These are phyloP conservation scores for Berghia stephanieae DNA, from an alignment of 1,140 invertebrate genomes.

Conservation along the genomic window DNA sequence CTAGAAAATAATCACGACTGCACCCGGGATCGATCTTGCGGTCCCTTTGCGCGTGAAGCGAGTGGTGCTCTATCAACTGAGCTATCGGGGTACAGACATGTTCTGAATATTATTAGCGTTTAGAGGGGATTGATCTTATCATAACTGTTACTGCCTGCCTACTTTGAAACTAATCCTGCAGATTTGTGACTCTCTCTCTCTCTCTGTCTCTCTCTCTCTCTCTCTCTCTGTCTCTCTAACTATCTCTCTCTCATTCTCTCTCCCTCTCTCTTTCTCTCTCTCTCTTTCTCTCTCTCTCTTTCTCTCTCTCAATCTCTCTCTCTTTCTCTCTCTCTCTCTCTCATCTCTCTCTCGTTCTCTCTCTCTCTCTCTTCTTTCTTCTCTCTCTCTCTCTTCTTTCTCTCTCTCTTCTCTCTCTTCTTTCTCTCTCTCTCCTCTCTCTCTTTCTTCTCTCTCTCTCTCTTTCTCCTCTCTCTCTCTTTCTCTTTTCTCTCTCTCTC, in stretches of 20 bases:
- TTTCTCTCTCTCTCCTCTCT: slow-evolving; percentile 12
- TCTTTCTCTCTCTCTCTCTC: slow-evolving; percentile 14
- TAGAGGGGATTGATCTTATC: too few species aligned
- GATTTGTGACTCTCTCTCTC: too few species aligned
- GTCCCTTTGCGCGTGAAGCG: too few species aligned
- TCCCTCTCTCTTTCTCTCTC: background rate
- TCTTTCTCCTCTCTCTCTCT: background rate
- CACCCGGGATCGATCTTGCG: too few species aligned
- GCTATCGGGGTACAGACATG: too few species aligned
- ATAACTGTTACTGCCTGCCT: too few species aligned
- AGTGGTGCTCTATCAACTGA: too few species aligned
- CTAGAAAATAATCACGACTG: too few species aligned
- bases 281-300: slow-evolving; percentile 9
- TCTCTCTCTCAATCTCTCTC: slow-evolving; percentile 18
- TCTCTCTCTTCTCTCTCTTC: background rate
- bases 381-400: background rate
- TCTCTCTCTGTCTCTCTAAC: background rate
- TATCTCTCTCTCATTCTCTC: background rate
- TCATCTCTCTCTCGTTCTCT: background rate
- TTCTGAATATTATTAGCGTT: too few species aligned
- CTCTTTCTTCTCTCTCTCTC: background rate
- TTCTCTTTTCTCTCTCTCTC: background rate
- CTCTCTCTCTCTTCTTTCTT: background rate
- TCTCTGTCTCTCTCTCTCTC: too few species aligned
- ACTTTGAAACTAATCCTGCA: too few species aligned